A percentile compares a stretch with the other conserved stretches of the same genome.
phyloP scores from a whole-genome alignment of 1,140 invertebrate genomes.

The Drosophila pectinifera region DNA sequence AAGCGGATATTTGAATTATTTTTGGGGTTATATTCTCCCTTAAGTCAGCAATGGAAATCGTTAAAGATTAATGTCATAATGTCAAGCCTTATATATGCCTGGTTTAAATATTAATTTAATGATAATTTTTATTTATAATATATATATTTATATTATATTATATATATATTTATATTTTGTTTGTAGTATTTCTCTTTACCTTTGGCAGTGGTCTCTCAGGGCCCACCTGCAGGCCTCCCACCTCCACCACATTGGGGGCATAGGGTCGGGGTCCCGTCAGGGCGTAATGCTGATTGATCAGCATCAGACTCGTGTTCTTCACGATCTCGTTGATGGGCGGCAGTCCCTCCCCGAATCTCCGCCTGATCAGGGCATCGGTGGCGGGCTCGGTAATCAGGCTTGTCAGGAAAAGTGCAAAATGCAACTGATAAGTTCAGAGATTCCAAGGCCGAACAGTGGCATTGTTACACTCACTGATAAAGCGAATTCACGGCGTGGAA shows the following conservation, averaged over 20 bases:
- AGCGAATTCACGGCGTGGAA: slow-evolving; percentile 82
- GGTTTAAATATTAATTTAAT: background rate
- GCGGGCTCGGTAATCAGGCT: slow-evolving; percentile 85
- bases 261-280: slow-evolving; percentile 86
- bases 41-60: background rate
- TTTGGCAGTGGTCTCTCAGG: slow-evolving; percentile 84
- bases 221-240: slow-evolving; percentile 87
- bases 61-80: background rate
- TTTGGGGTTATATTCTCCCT: too few species aligned
- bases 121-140: too few species aligned
- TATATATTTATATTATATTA: too few species aligned
- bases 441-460: background rate
- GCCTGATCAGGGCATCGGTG: slow-evolving; percentile 86
- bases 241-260: slow-evolving; percentile 87
- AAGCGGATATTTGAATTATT: too few species aligned
- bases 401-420: background rate
- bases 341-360: slow-evolving; percentile 86
- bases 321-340: slow-evolving; percentile 86
- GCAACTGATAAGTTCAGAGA: slow-evolving; percentile 22
- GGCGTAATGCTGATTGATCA: slow-evolving; percentile 87
- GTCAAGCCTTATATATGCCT: too few species aligned
- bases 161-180: too few species aligned
- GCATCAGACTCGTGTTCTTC: slow-evolving; percentile 86
- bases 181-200: too few species aligned
- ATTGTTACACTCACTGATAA: slow-evolving; percentile 84